Percentiles rank a stretch among this genome's conserved stretches.
phyloP scores from a whole-genome alignment of 1,140 invertebrate genomes.

The Brachionus asplanchnoidis region DNA sequence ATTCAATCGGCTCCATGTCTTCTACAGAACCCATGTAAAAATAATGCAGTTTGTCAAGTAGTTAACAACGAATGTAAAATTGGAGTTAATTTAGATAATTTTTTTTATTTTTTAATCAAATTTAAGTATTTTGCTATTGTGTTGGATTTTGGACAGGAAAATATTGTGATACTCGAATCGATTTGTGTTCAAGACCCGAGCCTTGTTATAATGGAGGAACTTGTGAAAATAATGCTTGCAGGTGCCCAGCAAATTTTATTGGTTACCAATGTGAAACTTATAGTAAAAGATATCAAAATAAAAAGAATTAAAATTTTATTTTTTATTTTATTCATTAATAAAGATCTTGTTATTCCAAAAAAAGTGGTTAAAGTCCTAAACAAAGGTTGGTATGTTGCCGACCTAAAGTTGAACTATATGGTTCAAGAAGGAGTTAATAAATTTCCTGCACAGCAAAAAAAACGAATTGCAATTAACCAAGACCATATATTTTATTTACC shows the following conservation, averaged over 20 bases:
- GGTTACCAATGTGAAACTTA: constrained; percentile 37
- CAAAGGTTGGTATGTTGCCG: constrained; percentile 36
- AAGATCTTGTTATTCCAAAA: not conserved
- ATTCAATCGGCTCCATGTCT: constrained; percentile 40
- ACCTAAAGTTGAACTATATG: constrained; percentile 3
- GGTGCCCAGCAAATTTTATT: constrained; percentile 29
- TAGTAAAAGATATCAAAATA: not conserved
- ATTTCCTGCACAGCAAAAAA: not conserved
- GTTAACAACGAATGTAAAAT: not conserved
- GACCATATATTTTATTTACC: constrained; percentile 25
- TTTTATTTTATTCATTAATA: not conserved
- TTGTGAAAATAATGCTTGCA: constrained; percentile 27
- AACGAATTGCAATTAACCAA: not conserved
- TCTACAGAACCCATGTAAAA: constrained; percentile 20
- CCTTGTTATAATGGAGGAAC: constrained; percentile 33
- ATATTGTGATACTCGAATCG: not conserved
- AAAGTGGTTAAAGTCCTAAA: constrained; percentile 35
- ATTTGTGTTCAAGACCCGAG: not conserved
- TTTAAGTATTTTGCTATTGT: constrained; percentile 31
- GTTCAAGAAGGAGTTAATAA: not conserved
- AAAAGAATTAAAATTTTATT: not conserved
- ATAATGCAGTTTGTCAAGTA: constrained; percentile 23
- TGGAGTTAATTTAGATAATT: not conserved
- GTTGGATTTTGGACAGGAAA: constrained; percentile 38
- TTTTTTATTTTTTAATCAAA: not conserved